Percentiles rank a stretch among this genome's conserved stretches.
Conservation (phyloP, 92 coral and sea anemone genomes). For the Chrysogorgia sp. region DNA sequence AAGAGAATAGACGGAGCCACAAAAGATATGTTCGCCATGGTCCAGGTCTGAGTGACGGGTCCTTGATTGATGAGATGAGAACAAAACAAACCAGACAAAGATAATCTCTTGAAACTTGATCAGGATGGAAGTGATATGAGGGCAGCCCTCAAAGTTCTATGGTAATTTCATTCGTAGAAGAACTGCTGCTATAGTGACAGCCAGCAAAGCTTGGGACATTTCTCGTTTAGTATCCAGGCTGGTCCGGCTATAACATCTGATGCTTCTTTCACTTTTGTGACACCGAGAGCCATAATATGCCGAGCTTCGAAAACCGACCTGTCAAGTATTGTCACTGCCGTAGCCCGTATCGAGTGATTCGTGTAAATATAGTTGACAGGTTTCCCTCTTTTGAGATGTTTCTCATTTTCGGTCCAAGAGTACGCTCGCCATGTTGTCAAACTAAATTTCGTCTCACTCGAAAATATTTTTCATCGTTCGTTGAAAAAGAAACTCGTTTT, state of each 20-base stretch:
- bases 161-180: no score
- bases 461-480: constrained; percentile 1
- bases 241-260: constrained; percentile 59
- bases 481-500: constrained; percentile 21
- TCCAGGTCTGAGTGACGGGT: no score
- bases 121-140: no score
- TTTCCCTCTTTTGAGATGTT: constrained; percentile 30
- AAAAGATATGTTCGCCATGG: no score
- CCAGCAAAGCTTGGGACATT: no score
- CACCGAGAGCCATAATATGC: constrained; percentile 63
- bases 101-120: no score
- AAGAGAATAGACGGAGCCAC: no score
- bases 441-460: constrained; percentile 18
- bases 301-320: constrained; percentile 57
- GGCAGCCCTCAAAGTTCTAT: no score
- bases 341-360: constrained; percentile 53
- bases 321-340: constrained; percentile 58
- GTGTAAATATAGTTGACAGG: constrained; percentile 39
- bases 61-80: no score
- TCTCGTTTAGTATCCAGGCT: no score
- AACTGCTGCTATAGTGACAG: no score
- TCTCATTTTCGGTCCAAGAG: constrained; percentile 45
- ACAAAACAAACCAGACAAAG: no score
- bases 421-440: constrained; percentile 45
- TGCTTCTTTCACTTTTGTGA: constrained; percentile 62